phyloP scores from a whole-genome alignment of 1,140 invertebrate species.

The Bradynema listronoti region DNA sequence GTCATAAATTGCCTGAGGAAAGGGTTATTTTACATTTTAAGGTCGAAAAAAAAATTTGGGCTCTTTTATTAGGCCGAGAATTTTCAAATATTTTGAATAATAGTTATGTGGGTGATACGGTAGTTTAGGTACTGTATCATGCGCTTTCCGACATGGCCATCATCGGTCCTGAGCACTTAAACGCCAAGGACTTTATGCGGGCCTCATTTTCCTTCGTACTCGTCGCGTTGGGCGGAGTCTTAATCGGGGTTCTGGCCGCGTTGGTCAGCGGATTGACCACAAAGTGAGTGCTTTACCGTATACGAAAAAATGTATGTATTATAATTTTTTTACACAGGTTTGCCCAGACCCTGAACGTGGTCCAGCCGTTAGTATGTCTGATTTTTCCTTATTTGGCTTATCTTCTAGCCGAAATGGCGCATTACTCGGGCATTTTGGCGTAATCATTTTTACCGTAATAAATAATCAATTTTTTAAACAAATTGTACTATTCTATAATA shows the following conservation, averaged over 20 bases:
- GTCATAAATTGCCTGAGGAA: too few species aligned
- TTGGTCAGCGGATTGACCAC: constrained; percentile 43
- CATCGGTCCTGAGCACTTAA: constrained; percentile 40
- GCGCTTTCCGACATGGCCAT: constrained; percentile 37
- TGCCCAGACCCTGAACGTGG: constrained; percentile 17
- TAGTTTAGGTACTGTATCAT: constrained; percentile 41
- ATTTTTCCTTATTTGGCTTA: constrained; percentile 31
- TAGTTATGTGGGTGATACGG: too few species aligned
- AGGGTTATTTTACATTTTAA: too few species aligned
- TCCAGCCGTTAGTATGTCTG: constrained; percentile 27
- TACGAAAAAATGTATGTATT: too few species aligned
- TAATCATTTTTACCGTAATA: too few species aligned
- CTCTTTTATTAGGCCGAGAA: too few species aligned
- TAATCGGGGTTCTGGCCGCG: constrained; percentile 39
- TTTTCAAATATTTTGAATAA: too few species aligned
- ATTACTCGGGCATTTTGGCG: constrained; percentile 33
- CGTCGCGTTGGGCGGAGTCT: constrained; percentile 41
- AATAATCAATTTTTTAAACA: too few species aligned
- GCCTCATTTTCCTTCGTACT: constrained; percentile 40
- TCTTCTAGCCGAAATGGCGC: constrained; percentile 20
- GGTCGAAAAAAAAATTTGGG: too few species aligned
- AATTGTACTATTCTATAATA: too few species aligned
- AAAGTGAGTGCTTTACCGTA: constrained; percentile 22
- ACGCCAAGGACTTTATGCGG: constrained; percentile 38
- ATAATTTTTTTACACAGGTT: constrained; percentile 18